Conservation (phyloP, 2,888 invertebrate genomes). For the Idaea aversata region DNA sequence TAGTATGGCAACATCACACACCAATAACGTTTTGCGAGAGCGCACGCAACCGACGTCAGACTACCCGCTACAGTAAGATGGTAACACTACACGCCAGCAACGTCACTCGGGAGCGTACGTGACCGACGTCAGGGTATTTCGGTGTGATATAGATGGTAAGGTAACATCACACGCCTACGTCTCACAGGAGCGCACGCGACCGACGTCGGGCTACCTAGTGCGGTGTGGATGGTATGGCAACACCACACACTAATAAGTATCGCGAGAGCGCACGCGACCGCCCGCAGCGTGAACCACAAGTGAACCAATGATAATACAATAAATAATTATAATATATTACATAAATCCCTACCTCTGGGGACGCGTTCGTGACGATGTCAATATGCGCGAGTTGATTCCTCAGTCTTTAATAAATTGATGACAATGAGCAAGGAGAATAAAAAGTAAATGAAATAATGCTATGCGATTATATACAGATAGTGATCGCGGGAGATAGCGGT, state of each 20-base stretch:
- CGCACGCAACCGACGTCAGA: background rate
- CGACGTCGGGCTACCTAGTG: background rate
- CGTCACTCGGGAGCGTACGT: conserved; percentile 3
- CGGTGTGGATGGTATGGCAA: background rate
- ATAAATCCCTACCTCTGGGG: conserved; percentile 61
- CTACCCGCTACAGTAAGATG: background rate
- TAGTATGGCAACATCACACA: background rate
- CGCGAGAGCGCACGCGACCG: conserved; percentile 16
- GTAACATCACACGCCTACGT: background rate
- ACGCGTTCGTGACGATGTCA: conserved; percentile 76
- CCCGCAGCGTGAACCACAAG: conserved; percentile 43
- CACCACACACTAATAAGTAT: background rate
- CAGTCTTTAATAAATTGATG: conserved; percentile 80
- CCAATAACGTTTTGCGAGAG: too few species aligned
- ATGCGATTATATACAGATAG: conserved; percentile 77
- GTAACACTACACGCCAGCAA: background rate
- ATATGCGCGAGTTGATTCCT: conserved; percentile 79
- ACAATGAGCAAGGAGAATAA: conserved; percentile 77
- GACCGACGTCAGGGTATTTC: conserved; percentile 32
- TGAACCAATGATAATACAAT: conserved; percentile 46
- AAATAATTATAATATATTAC: conserved; percentile 61
- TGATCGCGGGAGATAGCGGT: conserved; percentile 34
- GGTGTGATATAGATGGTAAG: too few species aligned
- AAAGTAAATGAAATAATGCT: conserved; percentile 76
- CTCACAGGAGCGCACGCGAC: background rate